These are phyloP conservation scores for Prunella fulvescens DNA, from an alignment of 2,113 vertebrate species.

Conservation along the genomic window DNA sequence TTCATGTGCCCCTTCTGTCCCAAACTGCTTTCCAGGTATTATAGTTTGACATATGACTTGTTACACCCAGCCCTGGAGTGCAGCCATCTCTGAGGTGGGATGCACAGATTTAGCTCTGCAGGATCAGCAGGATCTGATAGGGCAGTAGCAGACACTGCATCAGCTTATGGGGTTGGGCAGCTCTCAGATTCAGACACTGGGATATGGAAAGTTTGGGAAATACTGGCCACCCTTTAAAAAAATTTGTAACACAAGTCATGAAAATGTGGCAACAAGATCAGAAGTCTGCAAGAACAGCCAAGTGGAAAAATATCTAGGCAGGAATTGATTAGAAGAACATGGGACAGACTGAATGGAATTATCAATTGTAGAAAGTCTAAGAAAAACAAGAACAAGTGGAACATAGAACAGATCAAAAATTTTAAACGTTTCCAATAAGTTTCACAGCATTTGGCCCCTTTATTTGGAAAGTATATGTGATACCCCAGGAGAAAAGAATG, in stretches of 20 bases:
- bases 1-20: background rate
- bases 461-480: constrained; percentile 11
- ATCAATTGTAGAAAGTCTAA: background rate
- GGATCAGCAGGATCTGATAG: background rate
- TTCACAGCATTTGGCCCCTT: constrained; percentile 32
- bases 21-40: background rate
- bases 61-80: background rate
- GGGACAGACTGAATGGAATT: background rate
- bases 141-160: background rate
- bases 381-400: constrained; percentile 14
- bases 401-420: constrained; percentile 1
- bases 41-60: background rate
- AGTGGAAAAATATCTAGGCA: background rate
- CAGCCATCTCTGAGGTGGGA: background rate
- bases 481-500: background rate
- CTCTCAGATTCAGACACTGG: background rate
- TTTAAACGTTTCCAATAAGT: constrained; percentile 1
- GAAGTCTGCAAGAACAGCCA: background rate
- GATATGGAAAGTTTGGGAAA: constrained; percentile 1
- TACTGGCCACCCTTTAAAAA: background rate
- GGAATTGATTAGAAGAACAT: background rate
- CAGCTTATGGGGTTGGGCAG: background rate
- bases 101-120: background rate
- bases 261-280: constrained; percentile 21
- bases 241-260: background rate